Conservation (phyloP, 2,113 vertebrate species). For the Amazona vittata region DNA sequence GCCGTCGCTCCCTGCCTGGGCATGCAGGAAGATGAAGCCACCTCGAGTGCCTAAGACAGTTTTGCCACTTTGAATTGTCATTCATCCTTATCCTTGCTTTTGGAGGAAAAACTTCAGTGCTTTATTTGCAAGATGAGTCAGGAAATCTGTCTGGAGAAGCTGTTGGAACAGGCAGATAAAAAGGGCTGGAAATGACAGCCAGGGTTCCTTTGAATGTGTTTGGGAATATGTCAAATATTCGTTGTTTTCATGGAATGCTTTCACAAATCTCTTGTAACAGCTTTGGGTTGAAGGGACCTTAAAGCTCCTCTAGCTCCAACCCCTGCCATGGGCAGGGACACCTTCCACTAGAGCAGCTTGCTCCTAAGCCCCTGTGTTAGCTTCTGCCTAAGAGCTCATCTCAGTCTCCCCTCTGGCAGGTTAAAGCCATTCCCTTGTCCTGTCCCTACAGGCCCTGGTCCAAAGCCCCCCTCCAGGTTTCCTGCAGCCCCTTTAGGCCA, state of each 20-base stretch:
- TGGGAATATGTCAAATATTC: background rate
- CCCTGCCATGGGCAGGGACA: background rate
- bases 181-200: background rate
- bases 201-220: accelerated
- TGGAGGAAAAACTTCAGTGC: background rate
- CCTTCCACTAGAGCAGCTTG: background rate
- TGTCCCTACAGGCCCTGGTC: no score
- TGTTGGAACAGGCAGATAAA: background rate
- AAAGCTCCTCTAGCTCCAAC: background rate
- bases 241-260: background rate
- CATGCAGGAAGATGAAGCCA: background rate
- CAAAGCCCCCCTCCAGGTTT: background rate
- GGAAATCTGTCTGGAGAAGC: background rate
- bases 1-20: background rate
- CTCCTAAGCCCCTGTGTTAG: no score
- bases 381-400: no score
- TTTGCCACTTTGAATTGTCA: background rate
- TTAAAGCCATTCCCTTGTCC: no score
- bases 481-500: background rate
- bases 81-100: background rate
- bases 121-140: background rate
- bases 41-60: background rate
- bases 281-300: background rate
- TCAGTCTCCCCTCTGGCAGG: no score
- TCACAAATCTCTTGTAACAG: background rate